Conservation (phyloP, 2,113 vertebrate genomes). For the Chaetodon auriga region DNA sequence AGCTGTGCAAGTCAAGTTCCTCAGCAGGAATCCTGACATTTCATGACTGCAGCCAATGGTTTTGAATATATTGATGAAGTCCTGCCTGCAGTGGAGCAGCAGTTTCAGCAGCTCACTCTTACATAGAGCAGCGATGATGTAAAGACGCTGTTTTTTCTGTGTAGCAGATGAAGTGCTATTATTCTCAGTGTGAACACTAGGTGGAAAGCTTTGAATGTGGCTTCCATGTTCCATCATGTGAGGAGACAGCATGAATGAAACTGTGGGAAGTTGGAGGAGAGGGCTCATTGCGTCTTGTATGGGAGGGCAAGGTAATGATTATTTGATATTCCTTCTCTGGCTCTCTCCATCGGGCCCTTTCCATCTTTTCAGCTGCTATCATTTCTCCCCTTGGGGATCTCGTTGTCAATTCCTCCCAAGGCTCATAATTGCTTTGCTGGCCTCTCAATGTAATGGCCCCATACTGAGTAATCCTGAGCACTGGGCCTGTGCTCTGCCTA, state of each 20-base stretch:
- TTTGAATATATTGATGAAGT: slow-evolving; percentile 13
- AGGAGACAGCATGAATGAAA: slow-evolving; percentile 30
- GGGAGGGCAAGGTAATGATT: slow-evolving; percentile 60
- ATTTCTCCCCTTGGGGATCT: slow-evolving; percentile 63
- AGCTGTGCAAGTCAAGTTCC: background rate
- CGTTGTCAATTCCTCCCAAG: slow-evolving; percentile 70
- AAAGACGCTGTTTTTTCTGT: background rate
- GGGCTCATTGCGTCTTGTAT: slow-evolving; percentile 3
- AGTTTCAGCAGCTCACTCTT: background rate
- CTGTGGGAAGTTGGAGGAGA: background rate
- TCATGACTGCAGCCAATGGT: background rate
- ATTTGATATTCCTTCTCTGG: slow-evolving; percentile 55
- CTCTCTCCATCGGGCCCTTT: slow-evolving; percentile 37
- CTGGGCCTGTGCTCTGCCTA: slow-evolving; percentile 50
- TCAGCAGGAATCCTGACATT: background rate
- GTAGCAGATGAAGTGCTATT: background rate
- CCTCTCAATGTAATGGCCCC: slow-evolving; percentile 72
- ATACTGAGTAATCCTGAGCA: slow-evolving; percentile 72
- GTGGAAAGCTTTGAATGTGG: slow-evolving; percentile 34
- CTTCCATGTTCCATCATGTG: slow-evolving; percentile 21
- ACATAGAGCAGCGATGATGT: background rate
- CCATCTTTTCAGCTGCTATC: slow-evolving; percentile 59
- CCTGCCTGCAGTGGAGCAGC: slow-evolving; percentile 3
- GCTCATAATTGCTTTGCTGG: slow-evolving; percentile 79
- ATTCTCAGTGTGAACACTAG: slow-evolving; percentile 30